These are phyloP conservation scores for Agonopterix subpropinquella DNA, from an alignment of 2,888 invertebrate species.

Conservation along the genomic window DNA sequence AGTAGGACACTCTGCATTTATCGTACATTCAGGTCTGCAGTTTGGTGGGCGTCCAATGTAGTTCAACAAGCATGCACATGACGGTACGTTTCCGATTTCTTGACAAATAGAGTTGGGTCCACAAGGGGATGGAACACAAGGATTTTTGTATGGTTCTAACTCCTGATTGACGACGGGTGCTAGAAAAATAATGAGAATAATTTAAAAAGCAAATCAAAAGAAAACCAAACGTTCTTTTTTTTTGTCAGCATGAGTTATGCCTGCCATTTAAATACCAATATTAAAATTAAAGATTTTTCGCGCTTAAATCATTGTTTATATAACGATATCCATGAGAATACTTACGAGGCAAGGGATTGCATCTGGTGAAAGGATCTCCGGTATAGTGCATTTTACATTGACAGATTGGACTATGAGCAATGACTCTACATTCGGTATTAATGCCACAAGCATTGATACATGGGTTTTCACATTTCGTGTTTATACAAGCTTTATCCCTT, in stretches of 20 bases:
- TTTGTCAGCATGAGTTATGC: too few relatives aligned
- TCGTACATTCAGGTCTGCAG: slow-evolving; percentile 82
- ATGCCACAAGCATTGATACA: slow-evolving; percentile 82
- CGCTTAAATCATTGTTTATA: too few relatives aligned
- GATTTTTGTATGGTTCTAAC: slow-evolving; percentile 66
- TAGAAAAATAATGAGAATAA: slow-evolving; percentile 26
- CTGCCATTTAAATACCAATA: too few relatives aligned
- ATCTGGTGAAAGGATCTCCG: slow-evolving; percentile 81
- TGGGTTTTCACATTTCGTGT: slow-evolving; percentile 86
- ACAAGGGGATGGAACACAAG: slow-evolving; percentile 79
- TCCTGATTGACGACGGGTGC: slow-evolving; percentile 62
- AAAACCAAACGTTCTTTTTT: neutral
- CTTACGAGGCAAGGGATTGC: slow-evolving; percentile 73
- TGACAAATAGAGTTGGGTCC: slow-evolving; percentile 82
- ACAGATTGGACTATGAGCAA: slow-evolving; percentile 88
- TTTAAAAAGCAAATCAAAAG: neutral
- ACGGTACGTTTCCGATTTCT: slow-evolving; percentile 74
- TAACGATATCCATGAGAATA: slow-evolving; percentile 7
- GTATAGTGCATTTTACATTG: slow-evolving; percentile 79
- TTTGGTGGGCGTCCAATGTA: slow-evolving; percentile 79
- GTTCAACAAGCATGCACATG: slow-evolving; percentile 77
- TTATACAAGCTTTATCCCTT: slow-evolving; percentile 82
- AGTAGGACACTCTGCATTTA: slow-evolving; percentile 81
- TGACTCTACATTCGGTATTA: slow-evolving; percentile 82
- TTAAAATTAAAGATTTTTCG: too few relatives aligned